Evolutionary conservation across 2,797 vertebrate species (phyloP), one percentile per base, ranked within the genome.

Genomic region (Silurus aristotelis): DNA sequence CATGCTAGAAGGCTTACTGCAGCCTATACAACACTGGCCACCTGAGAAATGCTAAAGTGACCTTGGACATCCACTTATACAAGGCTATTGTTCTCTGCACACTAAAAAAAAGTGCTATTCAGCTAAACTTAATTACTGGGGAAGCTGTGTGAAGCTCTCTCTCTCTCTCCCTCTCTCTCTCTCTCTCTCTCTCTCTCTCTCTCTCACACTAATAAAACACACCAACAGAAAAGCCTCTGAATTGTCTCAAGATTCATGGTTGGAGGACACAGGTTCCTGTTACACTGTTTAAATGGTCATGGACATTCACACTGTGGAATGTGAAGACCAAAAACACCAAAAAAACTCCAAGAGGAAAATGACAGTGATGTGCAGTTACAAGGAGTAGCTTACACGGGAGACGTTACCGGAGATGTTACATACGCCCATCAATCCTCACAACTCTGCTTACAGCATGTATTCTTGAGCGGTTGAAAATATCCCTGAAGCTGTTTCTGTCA

Each of bases 221-320:
- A 61, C 60, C 61, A 22, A 64, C 8, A 12, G 17, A 31, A 31
- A 82, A 27, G 1, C 75, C 80, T 80, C 78, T 88, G 88, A 92
- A 92, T 91, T 83, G 75, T 82, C 79, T 56, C 85, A 83, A 72
- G 84, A 89, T 86, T 87, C 88, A 92, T 87, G 86, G 75, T 68
- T 43, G 88, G 83, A 90, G 89, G 90, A 89, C 87, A 89, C 58
- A 83, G 81, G 86, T 87, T 92, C 87, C 64, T 87, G 84, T 85
- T 86, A 87, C 77, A 87, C 76, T 61, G 71, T 22, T 38, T 76
- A 84, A 85, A 89, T 72, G 64, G 52, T 77, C 60, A 89, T 89
- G 87, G 87, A 89, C 89, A 91, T 90, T 90, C 87, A 90, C 88
- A 85, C 31, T 22, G 77, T 68, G 81, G 68, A 67, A 61, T 76